Evolutionary conservation across 2,888 invertebrate species (phyloP).

Genomic region (Saturnia pavonia): DNA sequence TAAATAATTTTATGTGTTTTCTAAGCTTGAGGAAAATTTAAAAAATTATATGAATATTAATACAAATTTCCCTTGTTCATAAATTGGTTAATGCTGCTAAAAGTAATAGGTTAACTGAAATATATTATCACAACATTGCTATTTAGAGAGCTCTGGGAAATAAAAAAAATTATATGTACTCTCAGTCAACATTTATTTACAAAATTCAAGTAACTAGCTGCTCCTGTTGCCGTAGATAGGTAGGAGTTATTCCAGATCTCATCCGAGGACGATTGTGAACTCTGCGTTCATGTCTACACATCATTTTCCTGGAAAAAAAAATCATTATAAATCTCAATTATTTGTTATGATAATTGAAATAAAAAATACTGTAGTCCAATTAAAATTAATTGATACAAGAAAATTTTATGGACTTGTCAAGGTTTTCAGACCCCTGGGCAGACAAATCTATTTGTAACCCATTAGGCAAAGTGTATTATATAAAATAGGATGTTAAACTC

Average conservation of each 20-base stretch:
- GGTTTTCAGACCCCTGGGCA: too few species aligned
- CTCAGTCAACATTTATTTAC: not conserved
- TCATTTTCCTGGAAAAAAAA: constrained; percentile 41
- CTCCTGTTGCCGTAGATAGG: constrained; percentile 33
- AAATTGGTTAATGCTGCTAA: too few species aligned
- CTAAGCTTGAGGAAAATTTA: not conserved
- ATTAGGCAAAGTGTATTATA: too few species aligned
- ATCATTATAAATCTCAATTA: too few species aligned
- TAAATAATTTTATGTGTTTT: not conserved
- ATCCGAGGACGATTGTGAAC: constrained; percentile 46
- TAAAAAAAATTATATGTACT: not conserved
- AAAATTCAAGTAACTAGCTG: not conserved
- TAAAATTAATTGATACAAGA: too few species aligned
- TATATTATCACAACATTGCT: not conserved
- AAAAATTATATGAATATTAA: too few species aligned
- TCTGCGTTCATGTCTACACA: constrained; percentile 44
- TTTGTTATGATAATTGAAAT: too few species aligned
- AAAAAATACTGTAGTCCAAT: too few species aligned
- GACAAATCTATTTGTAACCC: too few species aligned
- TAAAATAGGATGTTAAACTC: too few species aligned
- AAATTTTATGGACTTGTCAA: too few species aligned
- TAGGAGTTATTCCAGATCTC: constrained; percentile 36
- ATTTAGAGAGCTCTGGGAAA: not conserved
- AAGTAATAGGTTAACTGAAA: not conserved
- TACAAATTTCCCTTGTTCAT: too few species aligned